These are phyloP conservation scores for Chrysopilus asiliformis DNA, from an alignment of 2,888 invertebrate genomes.

Conservation along the genomic window DNA sequence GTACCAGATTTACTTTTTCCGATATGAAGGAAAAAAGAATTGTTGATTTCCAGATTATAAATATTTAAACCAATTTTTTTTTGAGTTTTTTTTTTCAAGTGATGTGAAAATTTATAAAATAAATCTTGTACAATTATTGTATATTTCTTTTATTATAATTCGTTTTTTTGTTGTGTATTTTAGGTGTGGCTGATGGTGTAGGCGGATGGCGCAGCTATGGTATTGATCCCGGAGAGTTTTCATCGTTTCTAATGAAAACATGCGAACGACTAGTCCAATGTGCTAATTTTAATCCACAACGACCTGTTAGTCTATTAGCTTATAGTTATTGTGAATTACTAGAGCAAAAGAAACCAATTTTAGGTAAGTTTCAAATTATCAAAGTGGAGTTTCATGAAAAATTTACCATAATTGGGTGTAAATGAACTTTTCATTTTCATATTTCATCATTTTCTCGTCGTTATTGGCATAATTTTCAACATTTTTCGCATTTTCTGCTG, in stretches of 20 bases:
- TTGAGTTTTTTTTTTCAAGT: neutral
- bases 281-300: constrained; percentile 74
- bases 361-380: constrained; percentile 50
- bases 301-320: constrained; percentile 79
- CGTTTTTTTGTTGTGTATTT: constrained; percentile 18
- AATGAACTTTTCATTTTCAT: too few relatives aligned
- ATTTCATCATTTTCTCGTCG: too few relatives aligned
- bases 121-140: neutral
- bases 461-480: too few relatives aligned
- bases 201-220: constrained; percentile 98
- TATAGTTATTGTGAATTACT: constrained; percentile 84
- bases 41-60: too few relatives aligned
- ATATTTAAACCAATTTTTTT: constrained; percentile 1
- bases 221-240: constrained; percentile 94
- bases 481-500: too few relatives aligned
- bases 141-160: neutral
- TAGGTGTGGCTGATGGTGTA: constrained; percentile 97
- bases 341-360: constrained; percentile 81
- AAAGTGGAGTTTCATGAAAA: too few relatives aligned
- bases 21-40: too few relatives aligned
- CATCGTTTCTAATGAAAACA: constrained; percentile 83
- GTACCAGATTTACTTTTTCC: too few relatives aligned
- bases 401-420: too few relatives aligned
- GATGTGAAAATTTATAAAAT: neutral
- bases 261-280: constrained; percentile 84